Evolutionary conservation across 2,888 invertebrate genomes (phyloP).

Genomic region (Bhutanitis thaidina): DNA sequence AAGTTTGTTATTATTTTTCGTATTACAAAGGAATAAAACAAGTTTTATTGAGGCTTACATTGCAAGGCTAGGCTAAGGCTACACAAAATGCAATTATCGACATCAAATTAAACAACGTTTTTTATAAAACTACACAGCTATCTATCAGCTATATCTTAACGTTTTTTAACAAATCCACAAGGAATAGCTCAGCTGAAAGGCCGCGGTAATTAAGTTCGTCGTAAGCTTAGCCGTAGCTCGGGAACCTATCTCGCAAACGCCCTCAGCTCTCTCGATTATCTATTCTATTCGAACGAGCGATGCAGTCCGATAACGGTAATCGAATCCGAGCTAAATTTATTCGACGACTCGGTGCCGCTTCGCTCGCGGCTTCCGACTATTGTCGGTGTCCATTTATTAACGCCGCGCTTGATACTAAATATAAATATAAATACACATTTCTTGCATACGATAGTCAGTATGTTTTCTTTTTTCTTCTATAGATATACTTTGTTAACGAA

Average conservation of each 20-base stretch:
- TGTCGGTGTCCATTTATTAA: constrained; percentile 36
- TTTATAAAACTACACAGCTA: too few relatives aligned
- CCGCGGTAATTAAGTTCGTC: constrained; percentile 11
- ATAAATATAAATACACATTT: background rate
- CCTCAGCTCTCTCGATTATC: constrained; percentile 32
- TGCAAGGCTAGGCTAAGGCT: too few relatives aligned
- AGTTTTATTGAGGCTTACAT: too few relatives aligned
- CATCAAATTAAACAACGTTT: too few relatives aligned
- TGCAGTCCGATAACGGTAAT: constrained; percentile 55
- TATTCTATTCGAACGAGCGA: constrained; percentile 46
- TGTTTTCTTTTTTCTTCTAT: too few relatives aligned
- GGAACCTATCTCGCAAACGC: constrained; percentile 23
- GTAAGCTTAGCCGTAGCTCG: constrained; percentile 8
- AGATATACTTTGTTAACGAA: too few relatives aligned
- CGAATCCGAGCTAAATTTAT: constrained; percentile 52
- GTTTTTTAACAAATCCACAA: background rate
- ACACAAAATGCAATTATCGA: too few relatives aligned
- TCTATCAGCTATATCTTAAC: too few relatives aligned
- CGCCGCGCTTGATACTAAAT: constrained; percentile 14
- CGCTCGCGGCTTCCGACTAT: constrained; percentile 38
- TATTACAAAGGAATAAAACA: too few relatives aligned
- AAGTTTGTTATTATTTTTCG: too few relatives aligned
- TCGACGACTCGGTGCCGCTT: constrained; percentile 28
- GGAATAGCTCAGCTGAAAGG: background rate
- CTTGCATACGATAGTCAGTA: too few relatives aligned